Evolutionary conservation across 2,888 invertebrate genomes (phyloP).

Genomic region (Microctonus aethiopoides): DNA sequence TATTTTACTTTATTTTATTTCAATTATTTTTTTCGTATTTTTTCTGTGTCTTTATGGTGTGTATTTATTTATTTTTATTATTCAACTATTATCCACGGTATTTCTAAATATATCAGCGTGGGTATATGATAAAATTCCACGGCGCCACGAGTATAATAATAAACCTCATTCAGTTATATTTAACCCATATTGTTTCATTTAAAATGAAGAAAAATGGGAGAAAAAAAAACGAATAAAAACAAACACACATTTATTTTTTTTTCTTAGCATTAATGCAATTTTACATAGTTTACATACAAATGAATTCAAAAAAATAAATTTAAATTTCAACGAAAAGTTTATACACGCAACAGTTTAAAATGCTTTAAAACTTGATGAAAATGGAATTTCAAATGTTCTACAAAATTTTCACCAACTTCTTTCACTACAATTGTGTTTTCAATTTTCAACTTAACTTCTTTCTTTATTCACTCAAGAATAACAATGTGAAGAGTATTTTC

Average conservation of each 20-base stretch:
- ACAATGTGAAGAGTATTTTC: background rate
- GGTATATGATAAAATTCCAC: no score
- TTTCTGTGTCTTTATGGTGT: no score
- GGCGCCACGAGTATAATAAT: no score
- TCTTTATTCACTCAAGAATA: background rate
- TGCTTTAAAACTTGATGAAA: background rate
- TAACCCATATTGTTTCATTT: no score
- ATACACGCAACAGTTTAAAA: background rate
- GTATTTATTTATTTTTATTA: no score
- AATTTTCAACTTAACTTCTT: background rate
- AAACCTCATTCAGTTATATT: no score
- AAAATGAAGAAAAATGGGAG: no score
- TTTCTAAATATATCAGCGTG: no score
- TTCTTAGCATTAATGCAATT: background rate
- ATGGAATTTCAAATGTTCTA: background rate
- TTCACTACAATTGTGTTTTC: background rate
- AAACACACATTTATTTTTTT: background rate
- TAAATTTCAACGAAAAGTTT: background rate
- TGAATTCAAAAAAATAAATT: background rate
- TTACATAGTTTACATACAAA: background rate
- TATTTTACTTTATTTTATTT: no score
- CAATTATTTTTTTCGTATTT: no score
- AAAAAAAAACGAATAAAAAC: background rate
- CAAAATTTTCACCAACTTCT: background rate
- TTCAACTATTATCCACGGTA: no score